Percentiles rank a stretch among this genome's conserved stretches.
These are phyloP conservation scores for Pseudotriccus pelzelni DNA, from an alignment of 2,797 vertebrate genomes.

Conservation along the genomic window DNA sequence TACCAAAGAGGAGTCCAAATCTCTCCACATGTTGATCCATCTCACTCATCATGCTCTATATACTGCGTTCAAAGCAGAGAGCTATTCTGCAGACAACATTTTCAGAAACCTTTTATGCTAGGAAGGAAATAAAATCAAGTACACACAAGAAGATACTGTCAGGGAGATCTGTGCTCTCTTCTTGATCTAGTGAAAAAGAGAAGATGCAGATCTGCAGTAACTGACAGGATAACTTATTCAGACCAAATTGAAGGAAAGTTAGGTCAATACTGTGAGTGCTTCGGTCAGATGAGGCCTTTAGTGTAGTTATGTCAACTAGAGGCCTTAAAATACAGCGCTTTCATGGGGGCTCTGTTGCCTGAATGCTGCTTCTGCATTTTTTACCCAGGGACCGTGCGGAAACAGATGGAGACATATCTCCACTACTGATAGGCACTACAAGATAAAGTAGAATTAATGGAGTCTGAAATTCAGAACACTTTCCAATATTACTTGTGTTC, in stretches of 20 bases:
- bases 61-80: not conserved
- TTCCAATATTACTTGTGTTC: not conserved
- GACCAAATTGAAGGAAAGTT: not conserved
- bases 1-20: conserved; percentile 9
- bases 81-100: not conserved
- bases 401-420: not conserved
- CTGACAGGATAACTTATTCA: not conserved
- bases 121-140: conserved; percentile 16
- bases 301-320: not conserved
- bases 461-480: not conserved
- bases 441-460: not conserved
- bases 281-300: not conserved
- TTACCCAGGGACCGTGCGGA: not conserved
- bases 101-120: not conserved
- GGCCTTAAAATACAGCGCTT: not conserved
- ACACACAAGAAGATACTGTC: not conserved
- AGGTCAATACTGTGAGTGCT: not conserved
- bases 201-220: not conserved
- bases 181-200: not conserved
- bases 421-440: not conserved
- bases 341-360: not conserved
- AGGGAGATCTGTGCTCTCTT: not conserved
- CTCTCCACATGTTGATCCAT: conserved; percentile 22
- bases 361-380: not conserved
- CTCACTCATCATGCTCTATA: conserved; percentile 20